Percentiles rank a stretch among this genome's conserved stretches.
These are phyloP conservation scores for Pogonognathellus flavescens DNA, from an alignment of 1,140 invertebrate genomes.

Conservation along the genomic window DNA sequence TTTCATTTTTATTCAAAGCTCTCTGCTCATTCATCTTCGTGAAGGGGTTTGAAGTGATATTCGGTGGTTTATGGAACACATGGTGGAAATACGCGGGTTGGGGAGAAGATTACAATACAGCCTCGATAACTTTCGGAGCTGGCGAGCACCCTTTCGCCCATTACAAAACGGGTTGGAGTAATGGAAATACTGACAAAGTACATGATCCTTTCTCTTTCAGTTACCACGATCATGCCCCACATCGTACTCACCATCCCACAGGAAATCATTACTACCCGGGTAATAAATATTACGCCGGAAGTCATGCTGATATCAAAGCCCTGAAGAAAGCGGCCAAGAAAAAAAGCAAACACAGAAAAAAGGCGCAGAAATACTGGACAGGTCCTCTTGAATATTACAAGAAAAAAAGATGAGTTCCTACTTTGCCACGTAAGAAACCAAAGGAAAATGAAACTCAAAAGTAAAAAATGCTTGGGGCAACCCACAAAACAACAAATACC, in stretches of 20 bases:
- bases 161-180: slow-evolving; percentile 1
- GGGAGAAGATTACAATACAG: neutral
- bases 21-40: neutral
- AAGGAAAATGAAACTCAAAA: too few relatives aligned
- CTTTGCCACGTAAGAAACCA: too few relatives aligned
- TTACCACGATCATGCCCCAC: slow-evolving; percentile 3
- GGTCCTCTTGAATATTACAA: neutral
- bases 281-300: slow-evolving; percentile 35
- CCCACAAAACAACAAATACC: too few relatives aligned
- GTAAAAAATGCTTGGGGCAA: too few relatives aligned
- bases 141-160: neutral
- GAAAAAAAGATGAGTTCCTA: neutral
- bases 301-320: slow-evolving; percentile 16
- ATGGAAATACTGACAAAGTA: neutral
- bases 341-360: neutral
- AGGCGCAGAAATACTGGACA: neutral
- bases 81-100: neutral
- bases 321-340: slow-evolving; percentile 17
- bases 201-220: neutral
- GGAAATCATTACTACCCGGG: slow-evolving; percentile 33
- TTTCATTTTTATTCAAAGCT: neutral
- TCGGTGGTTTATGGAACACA: neutral
- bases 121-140: neutral
- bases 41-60: neutral
- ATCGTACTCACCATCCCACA: neutral